Conservation (phyloP, 2,113 vertebrate genomes). For the Thryonomys swinderianus region DNA sequence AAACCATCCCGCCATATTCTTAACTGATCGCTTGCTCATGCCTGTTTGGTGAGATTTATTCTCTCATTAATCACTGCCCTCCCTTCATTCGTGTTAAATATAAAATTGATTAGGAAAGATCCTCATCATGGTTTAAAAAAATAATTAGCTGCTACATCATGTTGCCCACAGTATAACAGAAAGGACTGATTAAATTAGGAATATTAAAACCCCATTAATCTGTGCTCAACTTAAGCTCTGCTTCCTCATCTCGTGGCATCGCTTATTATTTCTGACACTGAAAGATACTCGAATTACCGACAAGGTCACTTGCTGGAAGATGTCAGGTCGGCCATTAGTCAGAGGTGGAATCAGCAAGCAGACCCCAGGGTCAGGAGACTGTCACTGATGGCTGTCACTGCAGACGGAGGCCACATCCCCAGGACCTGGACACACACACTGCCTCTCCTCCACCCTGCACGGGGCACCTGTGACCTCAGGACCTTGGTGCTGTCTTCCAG, state of each 20-base stretch:
- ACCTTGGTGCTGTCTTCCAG: neutral
- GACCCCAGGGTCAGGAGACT: conserved; percentile 58
- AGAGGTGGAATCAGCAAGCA: conserved; percentile 81
- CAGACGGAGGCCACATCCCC: neutral
- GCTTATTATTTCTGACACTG: conserved; percentile 88
- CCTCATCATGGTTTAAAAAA: conserved; percentile 94
- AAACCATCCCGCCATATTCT: conserved; percentile 76
- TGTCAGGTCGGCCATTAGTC: conserved; percentile 88
- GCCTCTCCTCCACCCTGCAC: neutral
- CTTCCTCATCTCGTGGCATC: conserved; percentile 86
- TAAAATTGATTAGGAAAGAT: conserved; percentile 92
- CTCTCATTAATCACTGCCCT: conserved; percentile 93
- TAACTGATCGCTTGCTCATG: conserved; percentile 82
- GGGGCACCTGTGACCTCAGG: neutral
- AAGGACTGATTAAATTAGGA: conserved; percentile 95
- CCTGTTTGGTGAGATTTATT: conserved; percentile 89
- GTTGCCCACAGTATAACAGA: conserved; percentile 90
- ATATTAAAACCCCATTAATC: conserved; percentile 97
- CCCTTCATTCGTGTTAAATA: conserved; percentile 91
- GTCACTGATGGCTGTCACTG: neutral
- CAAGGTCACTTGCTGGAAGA: conserved; percentile 86
- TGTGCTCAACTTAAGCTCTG: conserved; percentile 90
- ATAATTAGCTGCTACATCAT: conserved; percentile 95
- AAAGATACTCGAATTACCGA: conserved; percentile 87
- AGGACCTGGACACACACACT: neutral